phyloP scores from a whole-genome alignment of 1,140 invertebrate species.

The Bombus waltoni region DNA sequence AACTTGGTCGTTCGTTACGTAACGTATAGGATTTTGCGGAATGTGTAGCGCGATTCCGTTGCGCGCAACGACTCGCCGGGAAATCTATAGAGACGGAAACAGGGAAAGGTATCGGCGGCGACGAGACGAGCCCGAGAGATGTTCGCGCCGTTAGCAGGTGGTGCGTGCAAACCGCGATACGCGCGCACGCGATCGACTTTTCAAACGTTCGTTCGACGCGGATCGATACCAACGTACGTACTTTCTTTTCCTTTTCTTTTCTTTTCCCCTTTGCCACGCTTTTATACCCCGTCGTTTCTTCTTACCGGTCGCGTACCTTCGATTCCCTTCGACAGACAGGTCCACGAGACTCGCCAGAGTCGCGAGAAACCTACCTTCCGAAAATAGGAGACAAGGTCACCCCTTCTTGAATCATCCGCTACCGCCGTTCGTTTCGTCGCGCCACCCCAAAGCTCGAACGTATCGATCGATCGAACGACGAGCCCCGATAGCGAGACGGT shows the following conservation, averaged over 20 bases:
- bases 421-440: background rate
- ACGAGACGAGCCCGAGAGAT: too few species aligned
- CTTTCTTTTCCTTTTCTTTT: too few species aligned
- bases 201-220: background rate
- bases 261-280: too few species aligned
- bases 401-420: slow-evolving; percentile 10
- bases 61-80: too few species aligned
- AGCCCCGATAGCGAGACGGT: slow-evolving; percentile 28
- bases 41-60: too few species aligned
- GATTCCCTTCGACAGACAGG: background rate
- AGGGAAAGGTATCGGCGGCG: rapidly evolving
- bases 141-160: background rate
- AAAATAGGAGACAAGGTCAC: slow-evolving; percentile 68
- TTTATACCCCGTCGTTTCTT: background rate
- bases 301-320: background rate
- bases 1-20: too few species aligned
- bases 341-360: background rate
- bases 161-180: background rate
- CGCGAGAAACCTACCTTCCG: slow-evolving; percentile 55
- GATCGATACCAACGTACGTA: slow-evolving; percentile 1
- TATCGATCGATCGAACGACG: slow-evolving; percentile 58
- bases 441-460: slow-evolving; percentile 40
- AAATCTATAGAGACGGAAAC: too few species aligned
- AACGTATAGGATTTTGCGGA: too few species aligned
- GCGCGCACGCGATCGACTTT: background rate